Conservation (phyloP, 2,797 vertebrate genomes). For the Hyperoplus immaculatus region DNA sequence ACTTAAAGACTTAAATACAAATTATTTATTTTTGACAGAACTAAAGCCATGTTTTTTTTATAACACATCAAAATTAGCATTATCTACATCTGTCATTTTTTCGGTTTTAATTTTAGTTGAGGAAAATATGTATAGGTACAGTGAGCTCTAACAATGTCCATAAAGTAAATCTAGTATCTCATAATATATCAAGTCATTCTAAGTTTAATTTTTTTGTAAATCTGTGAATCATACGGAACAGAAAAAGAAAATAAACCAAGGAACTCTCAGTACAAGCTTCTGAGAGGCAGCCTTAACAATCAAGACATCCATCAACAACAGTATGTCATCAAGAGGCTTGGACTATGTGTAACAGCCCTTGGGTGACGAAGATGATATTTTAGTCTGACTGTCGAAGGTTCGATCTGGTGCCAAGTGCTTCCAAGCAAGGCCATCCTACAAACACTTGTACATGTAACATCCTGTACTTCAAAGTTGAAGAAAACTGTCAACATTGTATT, state of each 20-base stretch:
- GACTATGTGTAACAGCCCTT: not conserved
- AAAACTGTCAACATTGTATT: not conserved
- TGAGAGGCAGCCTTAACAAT: conserved; percentile 52
- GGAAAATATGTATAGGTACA: not conserved
- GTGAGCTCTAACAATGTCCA: not conserved
- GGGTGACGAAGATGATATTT: conserved; percentile 23
- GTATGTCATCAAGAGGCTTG: conserved; percentile 32
- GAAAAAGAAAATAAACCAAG: not conserved
- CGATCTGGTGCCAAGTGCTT: conserved; percentile 14
- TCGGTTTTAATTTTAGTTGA: not conserved
- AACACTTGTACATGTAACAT: not conserved
- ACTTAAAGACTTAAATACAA: not conserved
- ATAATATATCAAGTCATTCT: not conserved
- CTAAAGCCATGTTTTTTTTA: not conserved
- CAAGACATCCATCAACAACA: conserved; percentile 55
- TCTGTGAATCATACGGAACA: not conserved
- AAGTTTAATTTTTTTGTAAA: not conserved
- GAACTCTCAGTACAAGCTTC: not conserved
- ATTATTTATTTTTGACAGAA: not conserved
- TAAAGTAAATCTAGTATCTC: not conserved
- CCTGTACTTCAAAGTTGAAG: not conserved
- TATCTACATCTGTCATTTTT: not conserved
- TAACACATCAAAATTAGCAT: not conserved
- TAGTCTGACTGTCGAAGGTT: not conserved
- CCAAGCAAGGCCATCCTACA: not conserved